These are phyloP conservation scores for Noctua janthe DNA, from an alignment of 2,888 invertebrate species.

Conservation along the genomic window DNA sequence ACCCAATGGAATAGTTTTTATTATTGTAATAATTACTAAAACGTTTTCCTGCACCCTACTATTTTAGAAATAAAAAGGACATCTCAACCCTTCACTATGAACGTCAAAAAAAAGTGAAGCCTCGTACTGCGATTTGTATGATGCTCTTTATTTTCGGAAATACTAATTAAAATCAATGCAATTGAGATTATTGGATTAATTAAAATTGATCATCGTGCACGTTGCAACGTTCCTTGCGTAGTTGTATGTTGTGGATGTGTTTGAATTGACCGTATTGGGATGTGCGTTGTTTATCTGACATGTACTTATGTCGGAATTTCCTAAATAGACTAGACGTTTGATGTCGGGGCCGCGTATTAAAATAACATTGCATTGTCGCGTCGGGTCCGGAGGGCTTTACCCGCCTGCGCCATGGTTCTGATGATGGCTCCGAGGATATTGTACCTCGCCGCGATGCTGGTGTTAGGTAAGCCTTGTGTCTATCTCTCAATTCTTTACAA, in stretches of 20 bases:
- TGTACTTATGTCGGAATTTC: constrained; percentile 86
- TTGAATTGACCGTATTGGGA: constrained; percentile 70
- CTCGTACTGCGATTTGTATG: constrained; percentile 55
- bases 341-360: constrained; percentile 88
- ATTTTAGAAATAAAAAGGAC: neutral
- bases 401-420: constrained; percentile 77
- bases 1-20: neutral
- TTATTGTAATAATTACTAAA: neutral
- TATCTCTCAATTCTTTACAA: constrained; percentile 28
- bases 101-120: constrained; percentile 70
- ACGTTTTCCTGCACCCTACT: neutral
- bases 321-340: constrained; percentile 88
- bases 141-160: constrained; percentile 73
- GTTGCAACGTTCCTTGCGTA: constrained; percentile 49
- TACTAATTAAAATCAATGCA: constrained; percentile 74
- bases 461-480: constrained; percentile 78
- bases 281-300: constrained; percentile 86
- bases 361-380: constrained; percentile 87
- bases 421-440: constrained; percentile 76
- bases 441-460: constrained; percentile 72
- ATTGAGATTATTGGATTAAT: constrained; percentile 66
- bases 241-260: constrained; percentile 66
- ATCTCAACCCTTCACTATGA: constrained; percentile 41
- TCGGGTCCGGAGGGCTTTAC: constrained; percentile 80
- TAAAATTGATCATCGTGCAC: constrained; percentile 57